These are phyloP conservation scores for Chaitophorus viminalis DNA, from an alignment of 2,888 invertebrate species.

Conservation along the genomic window DNA sequence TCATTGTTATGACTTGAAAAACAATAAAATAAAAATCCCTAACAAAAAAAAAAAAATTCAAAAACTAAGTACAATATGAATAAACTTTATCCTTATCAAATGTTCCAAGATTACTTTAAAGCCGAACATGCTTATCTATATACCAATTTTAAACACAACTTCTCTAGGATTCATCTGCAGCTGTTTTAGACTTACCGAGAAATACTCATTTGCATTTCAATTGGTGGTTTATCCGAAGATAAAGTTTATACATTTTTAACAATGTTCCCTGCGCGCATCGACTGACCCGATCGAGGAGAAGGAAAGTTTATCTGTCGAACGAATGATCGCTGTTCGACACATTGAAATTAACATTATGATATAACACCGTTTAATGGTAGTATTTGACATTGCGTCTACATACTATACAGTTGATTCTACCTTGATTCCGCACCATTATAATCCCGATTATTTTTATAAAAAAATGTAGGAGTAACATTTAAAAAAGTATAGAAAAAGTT, in stretches of 20 bases:
- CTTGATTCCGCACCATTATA: too few relatives aligned
- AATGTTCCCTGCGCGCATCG: background rate
- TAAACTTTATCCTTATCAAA: background rate
- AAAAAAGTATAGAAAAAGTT: too few relatives aligned
- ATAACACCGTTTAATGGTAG: too few relatives aligned
- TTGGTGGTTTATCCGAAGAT: background rate
- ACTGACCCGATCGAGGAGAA: background rate
- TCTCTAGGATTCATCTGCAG: background rate
- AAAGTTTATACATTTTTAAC: constrained; percentile 32
- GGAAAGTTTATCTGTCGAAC: constrained; percentile 1
- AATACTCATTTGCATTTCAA: constrained; percentile 7
- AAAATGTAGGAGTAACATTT: too few relatives aligned
- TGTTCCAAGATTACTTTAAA: background rate
- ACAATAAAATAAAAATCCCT: background rate
- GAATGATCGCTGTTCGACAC: background rate
- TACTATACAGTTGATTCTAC: too few relatives aligned
- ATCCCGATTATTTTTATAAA: too few relatives aligned
- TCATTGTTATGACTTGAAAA: background rate
- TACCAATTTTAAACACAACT: background rate
- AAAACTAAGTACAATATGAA: background rate
- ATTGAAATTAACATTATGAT: too few relatives aligned
- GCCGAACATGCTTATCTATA: background rate
- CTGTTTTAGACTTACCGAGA: background rate
- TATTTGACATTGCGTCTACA: too few relatives aligned
- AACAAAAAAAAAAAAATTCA: background rate